Percentiles rank a stretch among this genome's conserved stretches.
Conservation (phyloP, 2,888 invertebrate species). For the Chydorus sphaericus region DNA sequence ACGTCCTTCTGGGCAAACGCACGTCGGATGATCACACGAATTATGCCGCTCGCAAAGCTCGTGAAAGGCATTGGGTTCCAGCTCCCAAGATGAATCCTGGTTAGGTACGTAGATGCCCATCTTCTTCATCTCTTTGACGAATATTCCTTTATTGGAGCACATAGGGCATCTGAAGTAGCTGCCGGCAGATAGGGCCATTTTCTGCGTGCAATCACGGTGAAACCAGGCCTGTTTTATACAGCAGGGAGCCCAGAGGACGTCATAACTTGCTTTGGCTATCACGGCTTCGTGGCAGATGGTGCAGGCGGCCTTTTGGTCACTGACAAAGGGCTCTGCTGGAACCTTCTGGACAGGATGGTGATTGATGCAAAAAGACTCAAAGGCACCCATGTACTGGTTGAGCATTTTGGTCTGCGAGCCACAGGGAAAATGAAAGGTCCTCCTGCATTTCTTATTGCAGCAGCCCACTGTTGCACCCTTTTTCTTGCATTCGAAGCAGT, state of each 20-base stretch:
- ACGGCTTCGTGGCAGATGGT: conserved; percentile 9
- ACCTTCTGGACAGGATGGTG: conserved; percentile 44
- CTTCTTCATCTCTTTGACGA: conserved; percentile 35
- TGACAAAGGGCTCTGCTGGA: conserved; percentile 33
- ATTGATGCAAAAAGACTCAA: conserved; percentile 42
- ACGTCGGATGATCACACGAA: conserved; percentile 42
- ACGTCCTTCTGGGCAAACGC: conserved; percentile 44
- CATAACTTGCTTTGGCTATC: not conserved
- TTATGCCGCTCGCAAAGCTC: conserved; percentile 49
- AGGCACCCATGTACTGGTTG: conserved; percentile 47
- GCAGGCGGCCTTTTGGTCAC: conserved; percentile 25
- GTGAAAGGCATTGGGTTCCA: conserved; percentile 54
- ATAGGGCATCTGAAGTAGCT: conserved; percentile 6
- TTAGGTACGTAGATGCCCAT: conserved; percentile 67
- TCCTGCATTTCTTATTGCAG: conserved; percentile 43
- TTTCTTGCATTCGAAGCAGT: conserved; percentile 49
- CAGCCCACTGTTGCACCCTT: conserved; percentile 59
- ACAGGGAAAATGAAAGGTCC: conserved; percentile 59
- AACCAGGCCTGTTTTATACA: conserved; percentile 13
- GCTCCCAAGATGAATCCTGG: conserved; percentile 75
- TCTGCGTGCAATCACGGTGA: conserved; percentile 5
- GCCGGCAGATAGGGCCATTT: conserved; percentile 3
- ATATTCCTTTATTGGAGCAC: conserved; percentile 42
- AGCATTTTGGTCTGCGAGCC: conserved; percentile 46
- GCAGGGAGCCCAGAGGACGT: conserved; percentile 14